Evolutionary conservation across 1,140 invertebrate species (phyloP).

Genomic region (Drosophila busckii): DNA sequence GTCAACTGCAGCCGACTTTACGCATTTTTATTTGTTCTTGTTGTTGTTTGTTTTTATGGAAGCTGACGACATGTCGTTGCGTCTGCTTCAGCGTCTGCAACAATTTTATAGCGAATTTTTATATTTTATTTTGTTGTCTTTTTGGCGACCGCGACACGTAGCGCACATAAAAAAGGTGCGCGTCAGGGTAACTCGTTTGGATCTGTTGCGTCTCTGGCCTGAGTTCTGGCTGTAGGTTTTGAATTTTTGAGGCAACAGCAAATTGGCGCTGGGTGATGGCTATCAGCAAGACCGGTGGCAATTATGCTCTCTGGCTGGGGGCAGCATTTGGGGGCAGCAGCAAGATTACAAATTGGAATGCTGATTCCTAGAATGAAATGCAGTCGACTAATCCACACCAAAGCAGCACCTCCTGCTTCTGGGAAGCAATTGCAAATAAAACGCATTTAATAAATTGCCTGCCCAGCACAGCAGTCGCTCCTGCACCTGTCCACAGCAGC

Average conservation of each 20-base stretch:
- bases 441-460: conserved; percentile 72
- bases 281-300: conserved; percentile 73
- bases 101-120: conserved; percentile 78
- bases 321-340: not conserved
- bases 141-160: conserved; percentile 74
- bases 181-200: conserved; percentile 51
- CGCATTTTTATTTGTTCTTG: no score
- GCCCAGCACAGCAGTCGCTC: not conserved
- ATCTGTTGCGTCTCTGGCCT: conserved; percentile 4
- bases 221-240: not conserved
- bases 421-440: conserved; percentile 73
- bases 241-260: conserved; percentile 24
- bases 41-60: conserved; percentile 51
- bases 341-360: conserved; percentile 5
- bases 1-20: no score
- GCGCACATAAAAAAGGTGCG: conserved; percentile 74
- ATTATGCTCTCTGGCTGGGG: conserved; percentile 37
- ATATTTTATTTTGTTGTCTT: conserved; percentile 33
- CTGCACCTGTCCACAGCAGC: conserved; percentile 33
- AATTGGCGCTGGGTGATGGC: conserved; percentile 71
- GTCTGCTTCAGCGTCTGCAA: conserved; percentile 32
- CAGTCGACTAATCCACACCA: conserved; percentile 11
- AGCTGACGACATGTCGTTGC: conserved; percentile 59
- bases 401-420: conserved; percentile 63
- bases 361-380: conserved; percentile 24